Base-by-base conservation (phyloP, 2,888 invertebrate species). In the Empis stercorea region DNA sequence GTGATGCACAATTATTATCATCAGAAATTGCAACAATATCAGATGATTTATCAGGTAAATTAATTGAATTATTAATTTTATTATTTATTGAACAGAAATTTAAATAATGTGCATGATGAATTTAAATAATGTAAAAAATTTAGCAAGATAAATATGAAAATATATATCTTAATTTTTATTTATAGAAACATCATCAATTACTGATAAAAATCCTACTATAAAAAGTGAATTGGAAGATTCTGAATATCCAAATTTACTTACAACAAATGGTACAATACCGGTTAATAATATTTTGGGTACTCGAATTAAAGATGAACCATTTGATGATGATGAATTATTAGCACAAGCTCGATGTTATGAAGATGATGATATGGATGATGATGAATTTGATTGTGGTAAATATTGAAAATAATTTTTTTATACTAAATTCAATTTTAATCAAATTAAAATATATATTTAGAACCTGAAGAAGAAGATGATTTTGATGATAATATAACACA, bases 241-340 rank as follows among this genome's bases (percentile, higher is more conserved):
- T 2, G 2, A 2, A 9, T 27, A 27, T 27, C 23, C 23, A 7
- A 7, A 7, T 27, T 4, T 9, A 27, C 5, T 2, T 7, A 27
- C n/a, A n/a, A n/a, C n/a, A n/a, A n/a, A n/a, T n/a, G 23, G 23
- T 27, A 9, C 7, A 27, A 2, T 27, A 7, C 23, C 23, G 14
- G 49, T 42, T 10, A 37, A 48, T 11, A 49, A 53, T 48, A 48
- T 56, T 20, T 49, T 54, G 3, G 54, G 53, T 1, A 45, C 52
- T 7, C 44, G 50, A 32, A 48, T 58, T n/a, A 58, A 58, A 43
- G 49, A 52, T 17, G 58, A 58, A 44, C 51, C 49, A 7, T 14
- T n/a, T 1, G 51, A 47, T 5, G 43, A 47, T 5, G 46, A 46
- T 20, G 47, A 49, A 16, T 34, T 17, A 3, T 40, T 30, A 11